Percentiles rank a stretch among this genome's conserved stretches.
Evolutionary conservation across 2,797 vertebrate species (phyloP).

Genomic region (Peromyscus attwateri): DNA sequence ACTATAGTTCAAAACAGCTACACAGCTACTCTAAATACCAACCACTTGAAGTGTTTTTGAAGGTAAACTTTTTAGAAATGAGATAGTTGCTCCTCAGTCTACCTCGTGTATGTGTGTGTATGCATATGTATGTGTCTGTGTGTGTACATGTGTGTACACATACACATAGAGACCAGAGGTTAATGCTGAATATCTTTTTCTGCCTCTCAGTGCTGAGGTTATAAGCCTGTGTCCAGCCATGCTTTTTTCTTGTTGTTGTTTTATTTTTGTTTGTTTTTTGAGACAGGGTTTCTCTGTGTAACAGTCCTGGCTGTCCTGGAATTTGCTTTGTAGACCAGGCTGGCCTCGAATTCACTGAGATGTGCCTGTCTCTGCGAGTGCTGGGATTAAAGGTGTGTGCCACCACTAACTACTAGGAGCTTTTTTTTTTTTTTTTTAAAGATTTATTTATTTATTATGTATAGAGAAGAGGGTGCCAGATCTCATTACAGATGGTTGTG

Average conservation of each 20-base stretch:
- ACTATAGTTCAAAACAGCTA: conserved; percentile 29
- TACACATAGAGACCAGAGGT: background rate
- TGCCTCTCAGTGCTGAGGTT: background rate
- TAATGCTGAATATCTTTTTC: background rate
- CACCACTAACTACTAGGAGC: background rate
- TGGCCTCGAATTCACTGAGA: background rate
- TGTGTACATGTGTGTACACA: background rate
- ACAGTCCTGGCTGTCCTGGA: background rate
- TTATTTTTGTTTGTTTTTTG: background rate
- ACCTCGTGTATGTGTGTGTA: background rate
- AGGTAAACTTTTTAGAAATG: conserved; percentile 32
- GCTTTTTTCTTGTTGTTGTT: background rate
- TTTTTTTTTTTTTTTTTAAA: too few species aligned
- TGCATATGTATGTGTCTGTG: background rate
- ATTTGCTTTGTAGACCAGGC: background rate
- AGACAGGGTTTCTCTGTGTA: background rate
- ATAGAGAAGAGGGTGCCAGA: too few species aligned
- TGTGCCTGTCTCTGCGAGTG: background rate
- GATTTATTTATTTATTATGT: too few species aligned
- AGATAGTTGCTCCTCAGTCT: conserved; percentile 27
- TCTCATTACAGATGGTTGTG: too few species aligned
- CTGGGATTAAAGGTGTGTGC: background rate
- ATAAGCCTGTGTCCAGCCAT: background rate
- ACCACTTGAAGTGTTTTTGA: background rate
- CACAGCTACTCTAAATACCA: background rate